Conservation (phyloP, 2,888 invertebrate species). For the Onthophagus sagittarius region DNA sequence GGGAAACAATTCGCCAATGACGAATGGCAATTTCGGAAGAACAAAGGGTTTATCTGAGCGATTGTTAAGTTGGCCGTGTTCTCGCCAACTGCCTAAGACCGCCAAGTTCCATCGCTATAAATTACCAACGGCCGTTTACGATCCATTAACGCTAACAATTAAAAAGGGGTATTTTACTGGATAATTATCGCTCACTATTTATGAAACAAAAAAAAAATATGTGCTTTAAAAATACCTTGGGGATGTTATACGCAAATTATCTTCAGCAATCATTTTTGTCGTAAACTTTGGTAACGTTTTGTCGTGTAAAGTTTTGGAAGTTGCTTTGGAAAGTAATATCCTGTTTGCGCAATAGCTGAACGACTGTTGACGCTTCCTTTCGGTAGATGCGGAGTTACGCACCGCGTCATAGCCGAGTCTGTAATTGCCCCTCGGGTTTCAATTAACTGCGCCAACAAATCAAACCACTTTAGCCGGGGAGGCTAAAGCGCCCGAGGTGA, state of each 20-base stretch:
- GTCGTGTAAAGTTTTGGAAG: neutral
- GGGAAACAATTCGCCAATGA: conserved; percentile 42
- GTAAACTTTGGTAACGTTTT: neutral
- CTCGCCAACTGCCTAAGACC: conserved; percentile 6
- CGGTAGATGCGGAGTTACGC: conserved; percentile 27
- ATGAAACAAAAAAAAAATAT: neutral
- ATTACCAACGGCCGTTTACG: neutral
- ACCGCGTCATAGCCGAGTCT: conserved; percentile 32
- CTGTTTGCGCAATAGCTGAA: neutral
- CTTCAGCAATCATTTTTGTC: no score
- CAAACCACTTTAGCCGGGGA: conserved; percentile 48
- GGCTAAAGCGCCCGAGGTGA: conserved; percentile 40
- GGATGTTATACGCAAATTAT: no score
- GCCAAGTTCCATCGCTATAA: neutral
- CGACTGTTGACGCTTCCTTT: conserved; percentile 7
- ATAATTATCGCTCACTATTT: neutral
- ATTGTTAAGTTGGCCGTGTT: conserved; percentile 40
- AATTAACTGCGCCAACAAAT: conserved; percentile 54
- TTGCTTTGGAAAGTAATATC: neutral
- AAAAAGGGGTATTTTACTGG: neutral
- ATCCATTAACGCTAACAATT: neutral
- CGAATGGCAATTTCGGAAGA: conserved; percentile 45
- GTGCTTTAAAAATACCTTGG: neutral
- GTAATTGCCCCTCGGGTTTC: conserved; percentile 52
- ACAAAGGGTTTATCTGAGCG: conserved; percentile 46